Percentiles rank a stretch among this genome's conserved stretches.
These are phyloP conservation scores for Drosophila persimilis DNA, from an alignment of 1,140 invertebrate species.

Conservation along the genomic window DNA sequence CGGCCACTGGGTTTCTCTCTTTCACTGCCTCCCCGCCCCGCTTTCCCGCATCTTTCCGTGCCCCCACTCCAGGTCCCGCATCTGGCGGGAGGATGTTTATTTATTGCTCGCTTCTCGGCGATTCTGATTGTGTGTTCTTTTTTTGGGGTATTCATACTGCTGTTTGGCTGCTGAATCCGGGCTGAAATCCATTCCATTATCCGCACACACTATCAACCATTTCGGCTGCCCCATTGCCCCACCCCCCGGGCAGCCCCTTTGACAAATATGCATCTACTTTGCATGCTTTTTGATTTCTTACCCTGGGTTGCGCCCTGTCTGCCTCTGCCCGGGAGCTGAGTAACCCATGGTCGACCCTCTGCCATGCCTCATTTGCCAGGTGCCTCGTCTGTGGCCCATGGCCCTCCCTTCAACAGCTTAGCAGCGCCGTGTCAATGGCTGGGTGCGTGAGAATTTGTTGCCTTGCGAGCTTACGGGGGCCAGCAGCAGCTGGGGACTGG, in stretches of 20 bases:
- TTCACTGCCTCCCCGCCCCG: background rate
- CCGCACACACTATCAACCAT: slow-evolving; percentile 10
- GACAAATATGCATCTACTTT: slow-evolving; percentile 71
- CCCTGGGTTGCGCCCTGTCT: too few relatives aligned
- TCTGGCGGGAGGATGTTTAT: slow-evolving; percentile 43
- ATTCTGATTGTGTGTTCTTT: too few relatives aligned
- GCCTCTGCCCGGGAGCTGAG: too few relatives aligned
- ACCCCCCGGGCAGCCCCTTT: slow-evolving; percentile 11
- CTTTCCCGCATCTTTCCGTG: too few relatives aligned
- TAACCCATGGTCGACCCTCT: too few relatives aligned
- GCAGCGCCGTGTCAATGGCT: slow-evolving; percentile 71
- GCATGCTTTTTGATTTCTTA: slow-evolving; percentile 72
- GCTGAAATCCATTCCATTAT: slow-evolving; percentile 62
- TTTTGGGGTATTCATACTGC: too few relatives aligned
- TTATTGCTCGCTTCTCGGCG: slow-evolving; percentile 43
- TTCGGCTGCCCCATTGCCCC: background rate
- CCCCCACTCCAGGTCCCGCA: too few relatives aligned
- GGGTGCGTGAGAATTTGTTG: slow-evolving; percentile 74
- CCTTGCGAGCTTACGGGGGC: slow-evolving; percentile 49
- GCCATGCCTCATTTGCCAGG: slow-evolving; percentile 9
- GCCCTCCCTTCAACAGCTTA: slow-evolving; percentile 60
- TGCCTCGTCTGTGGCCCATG: slow-evolving; percentile 29
- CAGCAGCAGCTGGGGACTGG: background rate
- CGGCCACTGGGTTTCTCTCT: slow-evolving; percentile 7
- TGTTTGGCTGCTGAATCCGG: slow-evolving; percentile 27